phyloP scores from a whole-genome alignment of 2,113 vertebrate species.

The Heterotilapia buettikoferi region DNA sequence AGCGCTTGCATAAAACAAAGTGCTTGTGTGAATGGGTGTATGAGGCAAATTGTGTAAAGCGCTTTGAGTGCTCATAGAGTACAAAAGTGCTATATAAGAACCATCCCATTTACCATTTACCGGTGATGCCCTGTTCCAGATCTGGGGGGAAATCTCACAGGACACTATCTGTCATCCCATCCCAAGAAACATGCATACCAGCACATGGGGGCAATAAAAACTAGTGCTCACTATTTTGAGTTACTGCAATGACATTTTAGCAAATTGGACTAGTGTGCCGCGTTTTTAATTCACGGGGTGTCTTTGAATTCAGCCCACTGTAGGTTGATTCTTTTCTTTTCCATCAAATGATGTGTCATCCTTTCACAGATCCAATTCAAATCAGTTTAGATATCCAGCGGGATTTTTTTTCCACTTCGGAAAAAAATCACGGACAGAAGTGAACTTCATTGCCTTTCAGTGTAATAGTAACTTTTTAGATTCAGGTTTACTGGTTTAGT shows the following conservation, averaged over 20 bases:
- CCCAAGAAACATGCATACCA: neutral
- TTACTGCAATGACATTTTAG: neutral
- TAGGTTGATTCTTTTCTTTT: neutral
- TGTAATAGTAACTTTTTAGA: neutral
- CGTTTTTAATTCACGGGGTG: accelerated
- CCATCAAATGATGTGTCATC: accelerated
- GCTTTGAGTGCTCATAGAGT: neutral
- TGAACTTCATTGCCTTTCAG: neutral
- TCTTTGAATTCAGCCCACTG: neutral
- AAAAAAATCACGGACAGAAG: neutral
- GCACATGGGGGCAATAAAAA: neutral
- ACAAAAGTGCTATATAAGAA: neutral
- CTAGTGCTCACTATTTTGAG: neutral
- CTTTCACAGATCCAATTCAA: accelerated
- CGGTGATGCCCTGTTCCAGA: accelerated
- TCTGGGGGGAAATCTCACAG: neutral
- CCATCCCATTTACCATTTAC: neutral
- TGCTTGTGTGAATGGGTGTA: neutral
- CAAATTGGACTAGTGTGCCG: neutral
- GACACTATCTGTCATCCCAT: neutral
- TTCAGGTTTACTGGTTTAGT: neutral
- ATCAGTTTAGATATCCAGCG: neutral
- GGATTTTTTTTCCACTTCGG: neutral
- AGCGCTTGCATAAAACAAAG: neutral
- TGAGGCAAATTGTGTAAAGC: neutral